Base-by-base conservation (phyloP, 2,888 invertebrate species). In the Zhengitettix transpicula region DNA sequence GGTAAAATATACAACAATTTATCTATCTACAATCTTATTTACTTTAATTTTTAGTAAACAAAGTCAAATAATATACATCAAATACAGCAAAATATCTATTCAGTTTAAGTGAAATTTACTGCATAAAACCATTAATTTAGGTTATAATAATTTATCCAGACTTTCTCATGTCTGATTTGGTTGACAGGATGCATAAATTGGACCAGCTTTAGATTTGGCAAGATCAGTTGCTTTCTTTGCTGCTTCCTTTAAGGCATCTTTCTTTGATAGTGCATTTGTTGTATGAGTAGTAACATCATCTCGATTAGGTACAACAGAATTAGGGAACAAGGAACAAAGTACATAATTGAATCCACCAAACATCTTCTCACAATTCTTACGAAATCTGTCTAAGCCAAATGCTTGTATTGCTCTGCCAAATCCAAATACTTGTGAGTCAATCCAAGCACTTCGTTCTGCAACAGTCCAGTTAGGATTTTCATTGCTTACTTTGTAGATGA, bases 381-480 rank as follows among this genome's bases (percentile, higher is more conserved):
- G 86, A 74, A 93, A 95, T 63, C 94, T 78, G 63, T 94, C 93
- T 64, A 89, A 77, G 1, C 93, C 95, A 74, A 94, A 95, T 9
- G 88, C 87, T 64, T 92, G 84, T 65, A 96, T 90, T 9, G 94
- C 87, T 60, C 87, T 76, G 44, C 90, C 85, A 71, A 95, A 88
- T 42, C 94, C 95, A 73, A 84, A 86, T 56, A 95, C 83, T 69
- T 87, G 85, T 1, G 94, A 94, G 69, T 89, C 88, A 62, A 96
- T 85, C 86, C 92, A 93, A 0, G 93, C 94, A 1, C 87, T 84
- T 60, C 94, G 80, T 41, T 81, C 75, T 28, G 90, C 91, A 42
- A 87, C 74, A 2, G 94, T 94, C 75, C 84, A 84, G 7, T 81
- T 80, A 1, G 78, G 77, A 71, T 82, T 80, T 52, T 86, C 83